Base-by-base conservation (phyloP, 2,797 vertebrate genomes). In the Linurgus olivaceus region DNA sequence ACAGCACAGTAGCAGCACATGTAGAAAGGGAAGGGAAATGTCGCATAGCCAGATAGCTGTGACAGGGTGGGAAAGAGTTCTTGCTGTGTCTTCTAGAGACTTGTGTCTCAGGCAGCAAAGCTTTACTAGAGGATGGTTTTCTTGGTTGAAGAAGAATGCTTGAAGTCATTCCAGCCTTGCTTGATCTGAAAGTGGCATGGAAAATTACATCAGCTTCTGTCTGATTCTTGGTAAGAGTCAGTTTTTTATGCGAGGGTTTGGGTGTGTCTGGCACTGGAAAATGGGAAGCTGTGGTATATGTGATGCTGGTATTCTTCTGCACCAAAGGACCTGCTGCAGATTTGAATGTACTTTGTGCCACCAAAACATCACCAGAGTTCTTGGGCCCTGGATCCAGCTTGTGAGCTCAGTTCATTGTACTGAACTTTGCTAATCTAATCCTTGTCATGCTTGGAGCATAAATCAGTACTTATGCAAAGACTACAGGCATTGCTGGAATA, bases 401-500 rank as follows among this genome's bases (percentile, higher is more conserved):
- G 37, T 72, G 74, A 84, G 24, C 44, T 73, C 50, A 37, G 59
- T 73, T 73, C 23, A 7, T 29, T 61, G 19, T 59, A 45, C 33
- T 68, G n/a, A 80, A 42, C 25, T 88, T 83, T 4, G 5, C 57
- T 65, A 24, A 13, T 59, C 51, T 84, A 55, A 38, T 52, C 54
- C 51, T 57, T 67, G 54, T 65, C 5, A 0, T 59, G 15, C 54
- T 72, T 0, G 0, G 33, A 62, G n/a, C 29, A 37, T 37, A 80
- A 74, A 76, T 63, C 26, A 31, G 42, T 58, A 47, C 33, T 47
- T 31, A 6, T 8, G 16, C 10, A 10, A 59, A 72, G 40, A 29
- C 26, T 68, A 7, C 0, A 0, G 59, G 18, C 8, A 12, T 77
- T 86, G 54, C 51, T 93, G 25, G 45, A 71, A 25, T 26, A 71